phyloP scores from a whole-genome alignment of 2,888 invertebrate species.

The Drosophila pseudotalamancana region DNA sequence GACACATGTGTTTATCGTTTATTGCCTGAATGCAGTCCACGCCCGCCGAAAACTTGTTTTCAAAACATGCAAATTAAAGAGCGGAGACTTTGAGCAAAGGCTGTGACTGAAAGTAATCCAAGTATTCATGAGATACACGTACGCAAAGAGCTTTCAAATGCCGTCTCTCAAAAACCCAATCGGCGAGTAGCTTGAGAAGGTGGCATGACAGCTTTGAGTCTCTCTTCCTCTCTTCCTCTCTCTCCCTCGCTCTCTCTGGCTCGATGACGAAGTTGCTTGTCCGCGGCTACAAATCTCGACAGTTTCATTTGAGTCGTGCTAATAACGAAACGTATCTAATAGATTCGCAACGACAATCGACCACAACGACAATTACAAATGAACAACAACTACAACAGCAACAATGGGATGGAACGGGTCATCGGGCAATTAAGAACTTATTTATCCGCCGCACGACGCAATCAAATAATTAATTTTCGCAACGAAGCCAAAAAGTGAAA shows the following conservation, averaged over 20 bases:
- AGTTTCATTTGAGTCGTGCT: slow-evolving; percentile 83
- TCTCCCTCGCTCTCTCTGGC: not conserved
- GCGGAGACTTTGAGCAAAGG: slow-evolving; percentile 32
- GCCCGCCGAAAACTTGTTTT: slow-evolving; percentile 66
- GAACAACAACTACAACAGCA: slow-evolving; percentile 10
- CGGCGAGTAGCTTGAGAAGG: slow-evolving; percentile 33
- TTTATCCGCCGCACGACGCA: slow-evolving; percentile 8
- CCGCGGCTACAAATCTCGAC: slow-evolving; percentile 69
- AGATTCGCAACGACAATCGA: slow-evolving; percentile 74
- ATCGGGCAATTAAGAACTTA: slow-evolving; percentile 29
- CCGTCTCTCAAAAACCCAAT: slow-evolving; percentile 71
- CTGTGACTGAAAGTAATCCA: slow-evolving; percentile 37
- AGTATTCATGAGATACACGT: slow-evolving; percentile 60
- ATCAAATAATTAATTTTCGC: slow-evolving; percentile 7
- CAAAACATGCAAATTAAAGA: slow-evolving; percentile 73
- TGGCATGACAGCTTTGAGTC: slow-evolving; percentile 52
- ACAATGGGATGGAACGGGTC: slow-evolving; percentile 24
- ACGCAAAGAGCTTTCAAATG: slow-evolving; percentile 62
- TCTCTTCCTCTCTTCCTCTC: slow-evolving; percentile 10
- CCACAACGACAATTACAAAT: slow-evolving; percentile 5
- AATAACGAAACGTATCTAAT: slow-evolving; percentile 79
- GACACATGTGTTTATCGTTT: slow-evolving; percentile 40
- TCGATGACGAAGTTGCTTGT: slow-evolving; percentile 49
- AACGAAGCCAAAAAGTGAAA: slow-evolving; percentile 47
- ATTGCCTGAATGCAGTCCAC: slow-evolving; percentile 49